Evolutionary conservation across 2,888 invertebrate species (phyloP).

Genomic region (Drosophila anomelani): DNA sequence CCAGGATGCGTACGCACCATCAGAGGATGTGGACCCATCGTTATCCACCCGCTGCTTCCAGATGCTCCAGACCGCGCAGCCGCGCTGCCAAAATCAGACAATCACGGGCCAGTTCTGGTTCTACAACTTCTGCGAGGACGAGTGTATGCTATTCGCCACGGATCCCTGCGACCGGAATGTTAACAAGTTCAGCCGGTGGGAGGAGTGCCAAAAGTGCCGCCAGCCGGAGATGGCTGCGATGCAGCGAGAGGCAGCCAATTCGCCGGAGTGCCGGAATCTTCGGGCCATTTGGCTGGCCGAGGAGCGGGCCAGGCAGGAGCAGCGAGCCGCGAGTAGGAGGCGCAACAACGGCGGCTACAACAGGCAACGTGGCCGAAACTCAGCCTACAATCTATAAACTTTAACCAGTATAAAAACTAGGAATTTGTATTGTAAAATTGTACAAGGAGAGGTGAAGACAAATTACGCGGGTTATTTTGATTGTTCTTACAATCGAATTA

Average conservation of each 20-base stretch:
- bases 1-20: conserved; percentile 87
- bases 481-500: neutral
- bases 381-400: neutral
- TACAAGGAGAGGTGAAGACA: neutral
- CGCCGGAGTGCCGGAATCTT: conserved; percentile 50
- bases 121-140: conserved; percentile 77
- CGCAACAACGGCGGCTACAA: conserved; percentile 29
- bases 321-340: conserved; percentile 17
- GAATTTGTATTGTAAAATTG: neutral
- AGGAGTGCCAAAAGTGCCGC: conserved; percentile 71
- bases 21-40: conserved; percentile 28
- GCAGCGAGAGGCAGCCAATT: conserved; percentile 35
- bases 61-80: conserved; percentile 56
- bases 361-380: conserved; percentile 28
- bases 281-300: conserved; percentile 30
- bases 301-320: conserved; percentile 28
- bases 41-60: conserved; percentile 64
- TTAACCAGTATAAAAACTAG: neutral
- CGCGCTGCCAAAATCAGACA: conserved; percentile 55
- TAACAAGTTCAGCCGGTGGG: conserved; percentile 74
- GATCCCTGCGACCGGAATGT: conserved; percentile 76
- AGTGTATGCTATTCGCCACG: conserved; percentile 77
- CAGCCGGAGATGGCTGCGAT: conserved; percentile 44
- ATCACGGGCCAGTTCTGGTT: conserved; percentile 84
- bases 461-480: neutral